phyloP scores from a whole-genome alignment of 1,140 invertebrate species.

The Coptotermes formosanus region DNA sequence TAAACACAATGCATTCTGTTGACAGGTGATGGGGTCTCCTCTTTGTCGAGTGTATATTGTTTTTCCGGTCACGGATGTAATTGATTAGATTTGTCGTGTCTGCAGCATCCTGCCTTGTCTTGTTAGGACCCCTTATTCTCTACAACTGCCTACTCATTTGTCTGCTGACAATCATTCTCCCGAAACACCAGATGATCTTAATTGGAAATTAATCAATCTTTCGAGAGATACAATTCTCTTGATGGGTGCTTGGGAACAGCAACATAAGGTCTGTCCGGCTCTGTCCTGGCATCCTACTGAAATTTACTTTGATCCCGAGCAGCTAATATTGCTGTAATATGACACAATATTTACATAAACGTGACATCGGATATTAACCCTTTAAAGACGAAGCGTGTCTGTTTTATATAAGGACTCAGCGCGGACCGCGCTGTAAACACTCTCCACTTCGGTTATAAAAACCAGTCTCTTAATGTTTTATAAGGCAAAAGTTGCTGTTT shows the following conservation, averaged over 20 bases:
- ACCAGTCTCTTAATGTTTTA: too few species aligned
- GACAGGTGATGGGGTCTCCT: neutral
- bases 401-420: too few species aligned
- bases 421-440: too few species aligned
- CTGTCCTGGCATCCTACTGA: neutral
- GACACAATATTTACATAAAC: neutral
- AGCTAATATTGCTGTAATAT: neutral
- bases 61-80: neutral
- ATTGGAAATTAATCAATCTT: slow-evolving; percentile 8
- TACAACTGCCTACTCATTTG: neutral
- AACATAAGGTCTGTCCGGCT: neutral
- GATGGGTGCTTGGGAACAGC: neutral
- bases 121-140: neutral
- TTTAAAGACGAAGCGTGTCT: too few species aligned
- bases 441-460: too few species aligned
- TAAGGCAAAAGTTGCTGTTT: too few species aligned
- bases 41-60: neutral
- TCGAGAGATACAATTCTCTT: neutral
- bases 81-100: neutral
- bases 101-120: slow-evolving; percentile 13
- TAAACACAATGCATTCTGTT: neutral
- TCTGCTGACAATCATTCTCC: neutral
- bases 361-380: too few species aligned
- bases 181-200: neutral
- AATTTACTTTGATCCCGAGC: neutral